A percentile compares a stretch with the other conserved stretches of the same genome.
These are phyloP conservation scores for Seriola dumerili DNA, from an alignment of 2,113 vertebrate species.

Conservation along the genomic window DNA sequence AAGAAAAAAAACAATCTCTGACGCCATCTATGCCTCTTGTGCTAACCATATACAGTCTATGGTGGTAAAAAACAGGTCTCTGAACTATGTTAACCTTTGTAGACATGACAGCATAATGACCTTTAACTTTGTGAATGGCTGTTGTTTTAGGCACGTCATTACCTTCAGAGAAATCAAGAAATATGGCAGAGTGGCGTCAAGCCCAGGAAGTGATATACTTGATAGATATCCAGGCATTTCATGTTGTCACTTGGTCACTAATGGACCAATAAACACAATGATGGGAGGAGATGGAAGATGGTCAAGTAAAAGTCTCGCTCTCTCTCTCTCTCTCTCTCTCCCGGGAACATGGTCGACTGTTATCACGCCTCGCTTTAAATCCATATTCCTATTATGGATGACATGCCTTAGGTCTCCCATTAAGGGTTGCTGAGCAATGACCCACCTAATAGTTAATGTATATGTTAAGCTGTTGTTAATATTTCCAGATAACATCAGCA, in stretches of 20 bases:
- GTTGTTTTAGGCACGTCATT: slow-evolving; percentile 29
- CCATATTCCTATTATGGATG: slow-evolving; percentile 59
- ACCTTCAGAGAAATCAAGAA: slow-evolving; percentile 15
- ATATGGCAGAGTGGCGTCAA: slow-evolving; percentile 19
- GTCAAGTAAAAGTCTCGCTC: slow-evolving; percentile 58
- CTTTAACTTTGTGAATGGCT: slow-evolving; percentile 22
- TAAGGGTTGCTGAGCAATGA: slow-evolving; percentile 60
- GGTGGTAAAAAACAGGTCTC: neutral
- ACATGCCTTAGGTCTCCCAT: slow-evolving; percentile 54
- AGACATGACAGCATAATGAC: slow-evolving; percentile 33
- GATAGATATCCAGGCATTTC: slow-evolving; percentile 61
- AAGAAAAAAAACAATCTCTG: neutral
- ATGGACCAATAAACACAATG: slow-evolving; percentile 74
- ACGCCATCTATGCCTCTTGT: neutral
- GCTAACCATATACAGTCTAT: neutral
- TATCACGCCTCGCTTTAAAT: slow-evolving; percentile 58
- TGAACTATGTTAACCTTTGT: slow-evolving; percentile 15
- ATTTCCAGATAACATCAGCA: slow-evolving; percentile 52
- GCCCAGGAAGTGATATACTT: slow-evolving; percentile 50
- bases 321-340: slow-evolving; percentile 51
- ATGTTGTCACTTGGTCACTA: slow-evolving; percentile 71
- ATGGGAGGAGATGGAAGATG: slow-evolving; percentile 58
- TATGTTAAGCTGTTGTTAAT: slow-evolving; percentile 63
- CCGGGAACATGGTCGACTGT: slow-evolving; percentile 44
- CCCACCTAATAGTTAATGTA: slow-evolving; percentile 54